A percentile compares a stretch with the other conserved stretches of the same genome.
These are phyloP conservation scores for Alviniconcha marisindica DNA, from an alignment of 1,140 invertebrate genomes.

Conservation along the genomic window DNA sequence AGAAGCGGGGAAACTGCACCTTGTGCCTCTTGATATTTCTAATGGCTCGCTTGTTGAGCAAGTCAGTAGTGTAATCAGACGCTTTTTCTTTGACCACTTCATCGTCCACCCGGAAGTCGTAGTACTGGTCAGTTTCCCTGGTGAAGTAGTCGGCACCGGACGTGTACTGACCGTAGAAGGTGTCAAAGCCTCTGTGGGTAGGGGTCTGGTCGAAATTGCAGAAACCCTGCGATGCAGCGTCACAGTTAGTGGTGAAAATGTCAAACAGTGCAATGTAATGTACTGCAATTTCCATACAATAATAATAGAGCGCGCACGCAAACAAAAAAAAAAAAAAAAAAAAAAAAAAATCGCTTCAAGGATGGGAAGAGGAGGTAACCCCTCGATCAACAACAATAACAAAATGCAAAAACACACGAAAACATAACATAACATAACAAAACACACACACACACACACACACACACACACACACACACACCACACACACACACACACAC, in stretches of 20 bases:
- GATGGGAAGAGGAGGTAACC: background rate
- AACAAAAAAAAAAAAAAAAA: too few species aligned
- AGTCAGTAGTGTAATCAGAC: background rate
- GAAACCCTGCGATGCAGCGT: slow-evolving; percentile 53
- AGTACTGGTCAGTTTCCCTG: slow-evolving; percentile 29
- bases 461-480: too few species aligned
- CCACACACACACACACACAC: too few species aligned
- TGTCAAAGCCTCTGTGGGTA: slow-evolving; percentile 63
- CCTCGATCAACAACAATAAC: background rate
- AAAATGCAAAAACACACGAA: too few species aligned
- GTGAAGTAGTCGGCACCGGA: slow-evolving; percentile 54
- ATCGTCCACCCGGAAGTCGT: slow-evolving; percentile 13
- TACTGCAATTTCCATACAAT: too few species aligned
- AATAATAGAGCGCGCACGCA: too few species aligned
- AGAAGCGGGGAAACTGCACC: too few species aligned
- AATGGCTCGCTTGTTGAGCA: background rate
- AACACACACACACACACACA: too few species aligned
- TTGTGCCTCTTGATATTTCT: background rate
- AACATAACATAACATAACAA: too few species aligned
- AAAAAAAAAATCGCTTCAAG: too few species aligned
- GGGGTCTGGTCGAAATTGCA: slow-evolving; percentile 58
- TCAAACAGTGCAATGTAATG: too few species aligned
- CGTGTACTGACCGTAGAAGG: slow-evolving; percentile 59
- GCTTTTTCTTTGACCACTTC: background rate
- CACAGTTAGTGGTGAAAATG: too few species aligned